A percentile compares a stretch with the other conserved stretches of the same genome.
Conservation (phyloP, 1,140 invertebrate species). For the Drosophila nasuta region DNA sequence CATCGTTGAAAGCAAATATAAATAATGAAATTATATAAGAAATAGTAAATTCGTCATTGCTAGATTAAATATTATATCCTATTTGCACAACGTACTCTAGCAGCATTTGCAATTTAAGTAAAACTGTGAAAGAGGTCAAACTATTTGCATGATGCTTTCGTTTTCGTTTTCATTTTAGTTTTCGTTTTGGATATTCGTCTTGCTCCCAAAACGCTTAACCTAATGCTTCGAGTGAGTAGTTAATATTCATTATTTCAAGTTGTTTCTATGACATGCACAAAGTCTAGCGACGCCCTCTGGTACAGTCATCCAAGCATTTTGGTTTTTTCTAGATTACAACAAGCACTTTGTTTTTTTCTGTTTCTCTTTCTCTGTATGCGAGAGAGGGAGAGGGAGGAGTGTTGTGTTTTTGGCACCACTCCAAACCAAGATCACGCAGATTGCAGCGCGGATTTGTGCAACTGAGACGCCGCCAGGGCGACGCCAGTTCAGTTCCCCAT, state of each 20-base stretch:
- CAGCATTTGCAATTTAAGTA: slow-evolving; percentile 4
- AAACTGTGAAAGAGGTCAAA: slow-evolving; percentile 1
- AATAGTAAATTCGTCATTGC: neutral
- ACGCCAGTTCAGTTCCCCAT: slow-evolving; percentile 25
- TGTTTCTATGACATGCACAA: slow-evolving; percentile 68
- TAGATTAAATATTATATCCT: neutral
- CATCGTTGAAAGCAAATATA: too few species aligned
- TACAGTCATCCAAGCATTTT: slow-evolving; percentile 52
- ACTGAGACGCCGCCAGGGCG: slow-evolving; percentile 47
- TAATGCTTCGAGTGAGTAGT: slow-evolving; percentile 32
- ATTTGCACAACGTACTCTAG: neutral
- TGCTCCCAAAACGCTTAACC: neutral
- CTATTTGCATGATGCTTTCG: slow-evolving; percentile 8
- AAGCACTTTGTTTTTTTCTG: slow-evolving; percentile 29
- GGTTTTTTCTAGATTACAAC: slow-evolving; percentile 56
- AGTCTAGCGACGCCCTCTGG: slow-evolving; percentile 46
- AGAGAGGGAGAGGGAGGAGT: too few species aligned
- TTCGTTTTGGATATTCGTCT: neutral
- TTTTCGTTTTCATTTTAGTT: neutral
- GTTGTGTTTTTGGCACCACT: slow-evolving; percentile 48
- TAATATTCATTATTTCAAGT: slow-evolving; percentile 73
- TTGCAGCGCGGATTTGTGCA: slow-evolving; percentile 65
- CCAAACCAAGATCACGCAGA: slow-evolving; percentile 69
- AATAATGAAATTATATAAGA: too few species aligned
- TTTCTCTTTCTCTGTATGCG: neutral